Conservation (phyloP, 2,797 vertebrate genomes). For the Decapterus maruadsi region DNA sequence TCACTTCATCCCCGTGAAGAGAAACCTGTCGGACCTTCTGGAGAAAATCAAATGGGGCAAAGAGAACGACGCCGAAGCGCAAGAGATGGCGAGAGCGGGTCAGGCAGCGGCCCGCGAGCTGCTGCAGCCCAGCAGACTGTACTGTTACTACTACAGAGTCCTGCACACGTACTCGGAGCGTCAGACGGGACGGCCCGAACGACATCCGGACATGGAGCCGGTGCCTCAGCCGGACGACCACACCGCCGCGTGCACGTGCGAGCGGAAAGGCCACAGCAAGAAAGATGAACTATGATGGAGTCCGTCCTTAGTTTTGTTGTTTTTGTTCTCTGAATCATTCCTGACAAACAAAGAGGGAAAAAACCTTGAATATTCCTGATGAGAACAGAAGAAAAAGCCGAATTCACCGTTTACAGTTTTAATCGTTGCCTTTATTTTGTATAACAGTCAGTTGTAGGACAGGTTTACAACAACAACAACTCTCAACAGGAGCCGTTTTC, state of each 20-base stretch:
- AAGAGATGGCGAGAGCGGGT: slow-evolving; percentile 85
- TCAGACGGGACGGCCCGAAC: slow-evolving; percentile 45
- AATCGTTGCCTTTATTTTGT: slow-evolving; percentile 12
- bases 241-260: slow-evolving; percentile 50
- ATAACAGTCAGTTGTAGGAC: background rate
- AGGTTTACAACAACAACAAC: background rate
- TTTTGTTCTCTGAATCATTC: slow-evolving; percentile 19
- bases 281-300: slow-evolving; percentile 74
- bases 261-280: background rate
- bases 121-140: slow-evolving; percentile 89
- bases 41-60: slow-evolving; percentile 93
- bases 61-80: slow-evolving; percentile 88
- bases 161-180: slow-evolving; percentile 78
- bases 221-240: slow-evolving; percentile 70
- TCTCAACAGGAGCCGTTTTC: background rate
- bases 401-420: background rate
- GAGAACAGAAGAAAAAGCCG: slow-evolving; percentile 3
- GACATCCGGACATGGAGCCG: slow-evolving; percentile 73
- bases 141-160: slow-evolving; percentile 91
- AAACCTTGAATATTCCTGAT: slow-evolving; percentile 1
- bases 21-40: slow-evolving; percentile 90
- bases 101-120: slow-evolving; percentile 86
- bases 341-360: background rate
- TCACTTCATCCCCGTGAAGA: slow-evolving; percentile 90
- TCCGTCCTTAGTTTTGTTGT: background rate